phyloP scores from a whole-genome alignment of 2,888 invertebrate genomes.

The Lepidochrysops patricia region DNA sequence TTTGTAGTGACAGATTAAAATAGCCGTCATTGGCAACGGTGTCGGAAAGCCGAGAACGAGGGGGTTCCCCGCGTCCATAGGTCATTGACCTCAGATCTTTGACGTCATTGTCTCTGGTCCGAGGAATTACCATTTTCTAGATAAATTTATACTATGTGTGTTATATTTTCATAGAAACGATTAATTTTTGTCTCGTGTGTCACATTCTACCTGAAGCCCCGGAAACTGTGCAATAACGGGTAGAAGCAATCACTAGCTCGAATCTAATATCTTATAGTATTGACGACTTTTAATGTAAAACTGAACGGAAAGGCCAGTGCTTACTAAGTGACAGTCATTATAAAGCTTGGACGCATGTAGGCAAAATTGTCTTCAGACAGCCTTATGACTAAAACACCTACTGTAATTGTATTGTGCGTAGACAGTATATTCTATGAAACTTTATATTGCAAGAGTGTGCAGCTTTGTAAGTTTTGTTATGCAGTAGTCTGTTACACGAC shows the following conservation, averaged over 20 bases:
- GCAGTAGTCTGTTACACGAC: too few species aligned
- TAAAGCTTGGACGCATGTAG: too few species aligned
- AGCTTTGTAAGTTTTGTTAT: too few species aligned
- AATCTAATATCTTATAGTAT: neutral
- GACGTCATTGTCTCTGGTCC: neutral
- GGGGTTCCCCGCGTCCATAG: neutral
- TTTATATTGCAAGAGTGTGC: too few species aligned
- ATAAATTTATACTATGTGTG: slow-evolving; percentile 7
- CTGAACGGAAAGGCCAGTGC: too few species aligned
- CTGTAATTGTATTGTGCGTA: too few species aligned
- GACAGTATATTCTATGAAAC: too few species aligned
- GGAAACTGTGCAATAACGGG: slow-evolving; percentile 8
- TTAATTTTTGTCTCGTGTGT: neutral
- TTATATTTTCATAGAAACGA: slow-evolving; percentile 1
- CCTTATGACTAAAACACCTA: too few species aligned
- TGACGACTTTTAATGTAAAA: neutral
- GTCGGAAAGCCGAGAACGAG: neutral
- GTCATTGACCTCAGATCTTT: neutral
- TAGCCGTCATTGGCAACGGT: neutral
- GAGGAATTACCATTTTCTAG: neutral
- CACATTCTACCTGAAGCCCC: neutral
- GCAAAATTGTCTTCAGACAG: too few species aligned
- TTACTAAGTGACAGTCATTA: too few species aligned
- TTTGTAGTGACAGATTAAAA: neutral
- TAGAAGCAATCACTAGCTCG: neutral